A percentile compares a stretch with the other conserved stretches of the same genome.
Conservation (phyloP, 2,797 vertebrate species). For the Esox lucius region DNA sequence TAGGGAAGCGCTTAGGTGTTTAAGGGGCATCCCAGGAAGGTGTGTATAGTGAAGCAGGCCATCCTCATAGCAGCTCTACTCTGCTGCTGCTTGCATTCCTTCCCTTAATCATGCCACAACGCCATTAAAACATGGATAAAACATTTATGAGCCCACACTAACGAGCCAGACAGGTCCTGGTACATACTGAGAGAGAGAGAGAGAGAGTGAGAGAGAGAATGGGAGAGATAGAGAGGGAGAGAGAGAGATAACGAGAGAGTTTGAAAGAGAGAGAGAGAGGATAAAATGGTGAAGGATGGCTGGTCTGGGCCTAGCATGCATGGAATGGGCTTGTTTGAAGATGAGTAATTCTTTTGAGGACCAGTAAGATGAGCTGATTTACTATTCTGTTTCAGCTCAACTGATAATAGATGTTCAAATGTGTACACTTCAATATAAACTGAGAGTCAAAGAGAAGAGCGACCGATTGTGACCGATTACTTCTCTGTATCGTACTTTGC, state of each 20-base stretch:
- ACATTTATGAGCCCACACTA: constrained; percentile 87
- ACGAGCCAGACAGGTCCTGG: constrained; percentile 86
- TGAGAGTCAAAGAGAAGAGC: constrained; percentile 75
- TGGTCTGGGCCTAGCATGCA: constrained; percentile 86
- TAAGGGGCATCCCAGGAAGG: neutral
- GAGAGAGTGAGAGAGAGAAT: constrained; percentile 13
- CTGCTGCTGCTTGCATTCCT: constrained; percentile 76
- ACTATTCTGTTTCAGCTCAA: constrained; percentile 89
- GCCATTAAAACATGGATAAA: constrained; percentile 88
- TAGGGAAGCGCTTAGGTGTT: neutral
- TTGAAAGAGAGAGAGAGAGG: constrained; percentile 35
- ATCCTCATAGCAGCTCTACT: constrained; percentile 17
- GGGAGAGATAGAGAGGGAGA: constrained; percentile 25
- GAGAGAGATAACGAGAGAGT: constrained; percentile 22
- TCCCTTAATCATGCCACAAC: constrained; percentile 86
- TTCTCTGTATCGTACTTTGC: neutral
- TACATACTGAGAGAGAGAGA: constrained; percentile 62
- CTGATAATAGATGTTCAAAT: constrained; percentile 87
- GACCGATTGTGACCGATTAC: neutral
- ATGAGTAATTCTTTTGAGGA: constrained; percentile 90
- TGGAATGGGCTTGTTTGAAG: constrained; percentile 87
- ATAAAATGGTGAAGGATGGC: constrained; percentile 85
- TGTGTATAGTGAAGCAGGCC: neutral
- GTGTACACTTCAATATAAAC: constrained; percentile 83
- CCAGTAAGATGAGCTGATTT: constrained; percentile 89